Conservation (phyloP, 1,140 invertebrate species). For the Nasonia giraulti region DNA sequence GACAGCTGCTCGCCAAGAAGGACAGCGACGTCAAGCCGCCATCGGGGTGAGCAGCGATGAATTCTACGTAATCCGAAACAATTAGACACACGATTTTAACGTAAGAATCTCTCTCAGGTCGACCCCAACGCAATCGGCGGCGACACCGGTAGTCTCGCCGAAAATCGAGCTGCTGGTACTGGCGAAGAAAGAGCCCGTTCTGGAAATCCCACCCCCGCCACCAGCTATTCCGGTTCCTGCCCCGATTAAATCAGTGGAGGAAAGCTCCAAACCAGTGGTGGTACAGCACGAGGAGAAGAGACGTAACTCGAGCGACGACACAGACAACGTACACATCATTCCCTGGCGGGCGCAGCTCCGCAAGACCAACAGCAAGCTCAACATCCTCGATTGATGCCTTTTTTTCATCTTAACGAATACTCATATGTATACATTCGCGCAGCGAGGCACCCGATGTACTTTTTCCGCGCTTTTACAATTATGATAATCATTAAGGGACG, state of each 20-base stretch:
- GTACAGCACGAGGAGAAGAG: conserved; percentile 61
- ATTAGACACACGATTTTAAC: background rate
- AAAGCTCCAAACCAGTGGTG: conserved; percentile 63
- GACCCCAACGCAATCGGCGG: conserved; percentile 40
- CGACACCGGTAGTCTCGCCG: conserved; percentile 20
- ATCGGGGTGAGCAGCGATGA: background rate
- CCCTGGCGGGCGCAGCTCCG: conserved; percentile 91
- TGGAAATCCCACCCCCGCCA: conserved; percentile 45
- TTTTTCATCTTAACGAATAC: background rate
- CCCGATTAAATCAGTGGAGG: conserved; percentile 55
- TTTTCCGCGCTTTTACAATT: background rate
- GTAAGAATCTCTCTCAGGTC: conserved; percentile 42
- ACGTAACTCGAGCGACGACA: conserved; percentile 76
- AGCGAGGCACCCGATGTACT: background rate
- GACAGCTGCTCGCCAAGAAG: conserved; percentile 88
- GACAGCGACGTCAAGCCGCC: conserved; percentile 80
- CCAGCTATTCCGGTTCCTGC: conserved; percentile 37
- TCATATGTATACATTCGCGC: too few species aligned
- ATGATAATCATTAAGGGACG: background rate
- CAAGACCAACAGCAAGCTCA: conserved; percentile 90
- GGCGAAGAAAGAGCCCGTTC: conserved; percentile 57
- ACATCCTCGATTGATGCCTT: conserved; percentile 79
- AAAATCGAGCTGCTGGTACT: conserved; percentile 30
- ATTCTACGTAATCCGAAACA: too few species aligned
- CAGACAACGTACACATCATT: conserved; percentile 80